Conservation (phyloP, 1,140 invertebrate genomes). For the Anthonomus grandis region DNA sequence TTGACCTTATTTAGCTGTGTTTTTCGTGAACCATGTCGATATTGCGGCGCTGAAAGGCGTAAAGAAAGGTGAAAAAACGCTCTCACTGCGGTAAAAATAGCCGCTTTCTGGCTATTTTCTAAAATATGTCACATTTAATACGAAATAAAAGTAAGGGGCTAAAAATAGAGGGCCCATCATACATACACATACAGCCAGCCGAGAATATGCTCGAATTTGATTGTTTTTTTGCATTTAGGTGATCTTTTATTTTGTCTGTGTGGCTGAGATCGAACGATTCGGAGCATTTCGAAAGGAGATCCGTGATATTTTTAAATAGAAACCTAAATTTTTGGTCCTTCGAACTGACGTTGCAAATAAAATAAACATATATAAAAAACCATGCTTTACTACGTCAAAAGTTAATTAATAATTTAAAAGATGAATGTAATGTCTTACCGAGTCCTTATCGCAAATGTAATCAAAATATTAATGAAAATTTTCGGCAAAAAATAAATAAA, state of each 20-base stretch:
- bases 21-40: constrained; percentile 25
- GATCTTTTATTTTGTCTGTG: constrained; percentile 5
- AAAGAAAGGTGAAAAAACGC: constrained; percentile 26
- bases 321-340: background rate
- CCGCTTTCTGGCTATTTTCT: constrained; percentile 26
- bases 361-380: constrained; percentile 12
- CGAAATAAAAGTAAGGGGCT: constrained; percentile 29
- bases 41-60: constrained; percentile 19
- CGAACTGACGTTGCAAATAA: background rate
- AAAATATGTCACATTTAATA: constrained; percentile 30
- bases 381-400: background rate
- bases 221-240: constrained; percentile 13
- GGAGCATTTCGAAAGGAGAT: background rate
- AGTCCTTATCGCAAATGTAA: constrained; percentile 15
- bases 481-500: constrained; percentile 25
- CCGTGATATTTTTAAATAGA: constrained; percentile 2
- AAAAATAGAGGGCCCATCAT: constrained; percentile 23
- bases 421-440: constrained; percentile 11
- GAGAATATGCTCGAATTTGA: constrained; percentile 16
- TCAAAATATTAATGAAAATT: constrained; percentile 22
- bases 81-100: constrained; percentile 30
- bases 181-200: constrained; percentile 6
- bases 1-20: constrained; percentile 18
- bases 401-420: background rate
- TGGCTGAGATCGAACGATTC: background rate